A percentile compares a stretch with the other conserved stretches of the same genome.
Evolutionary conservation across 2,797 vertebrate species (phyloP).

Genomic region (Delichon dasypus): DNA sequence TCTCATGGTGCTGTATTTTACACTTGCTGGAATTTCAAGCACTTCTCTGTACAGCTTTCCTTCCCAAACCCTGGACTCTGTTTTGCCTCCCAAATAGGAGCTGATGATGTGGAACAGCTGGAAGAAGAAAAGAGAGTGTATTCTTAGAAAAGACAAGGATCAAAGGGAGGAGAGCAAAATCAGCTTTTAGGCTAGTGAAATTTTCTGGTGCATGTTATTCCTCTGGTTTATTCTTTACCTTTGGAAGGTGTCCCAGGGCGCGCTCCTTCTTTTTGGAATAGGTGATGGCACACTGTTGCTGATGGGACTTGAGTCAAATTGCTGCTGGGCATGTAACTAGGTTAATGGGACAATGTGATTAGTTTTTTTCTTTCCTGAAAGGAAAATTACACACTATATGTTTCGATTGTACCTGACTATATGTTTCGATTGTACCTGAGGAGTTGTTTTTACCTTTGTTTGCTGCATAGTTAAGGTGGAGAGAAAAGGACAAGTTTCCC

Average conservation of each 20-base stretch:
- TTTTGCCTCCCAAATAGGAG: neutral
- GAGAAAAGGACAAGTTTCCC: neutral
- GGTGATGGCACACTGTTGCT: constrained; percentile 26
- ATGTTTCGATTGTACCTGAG: neutral
- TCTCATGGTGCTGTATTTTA: neutral
- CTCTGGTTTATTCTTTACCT: neutral
- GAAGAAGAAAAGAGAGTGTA: neutral
- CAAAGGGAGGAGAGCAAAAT: neutral
- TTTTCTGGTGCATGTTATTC: neutral
- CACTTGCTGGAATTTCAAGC: neutral
- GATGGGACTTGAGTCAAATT: constrained; percentile 59
- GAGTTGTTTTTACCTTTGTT: neutral
- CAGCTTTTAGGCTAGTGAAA: neutral
- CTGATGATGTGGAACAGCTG: neutral
- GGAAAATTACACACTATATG: neutral
- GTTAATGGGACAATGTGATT: constrained; percentile 40
- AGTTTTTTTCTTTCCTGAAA: constrained; percentile 20
- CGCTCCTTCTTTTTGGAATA: neutral
- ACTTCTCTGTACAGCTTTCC: neutral
- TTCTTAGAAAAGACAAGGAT: neutral
- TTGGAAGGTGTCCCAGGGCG: constrained; percentile 20
- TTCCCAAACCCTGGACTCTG: neutral
- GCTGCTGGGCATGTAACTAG: constrained; percentile 48
- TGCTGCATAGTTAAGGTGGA: neutral
- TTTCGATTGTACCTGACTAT: neutral